phyloP scores from a whole-genome alignment of 1,140 invertebrate species.

The Philopotamus ludificatus region DNA sequence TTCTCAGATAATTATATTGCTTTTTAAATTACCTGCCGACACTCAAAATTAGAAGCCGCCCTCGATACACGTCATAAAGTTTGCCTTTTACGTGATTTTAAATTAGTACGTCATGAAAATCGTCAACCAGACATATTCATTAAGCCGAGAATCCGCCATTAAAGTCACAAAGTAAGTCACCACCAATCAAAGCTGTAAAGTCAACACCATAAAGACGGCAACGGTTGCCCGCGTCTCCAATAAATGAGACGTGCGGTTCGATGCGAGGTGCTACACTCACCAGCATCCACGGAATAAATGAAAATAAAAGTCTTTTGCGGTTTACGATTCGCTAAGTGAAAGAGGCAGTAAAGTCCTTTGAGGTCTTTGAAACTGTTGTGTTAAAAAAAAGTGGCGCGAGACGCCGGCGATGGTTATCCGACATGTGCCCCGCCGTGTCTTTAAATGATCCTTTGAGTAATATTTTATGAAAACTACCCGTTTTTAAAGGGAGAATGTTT shows the following conservation, averaged over 20 bases:
- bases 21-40: no score
- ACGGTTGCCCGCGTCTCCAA: no score
- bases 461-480: slow-evolving; percentile 25
- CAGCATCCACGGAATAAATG: background rate
- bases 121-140: background rate
- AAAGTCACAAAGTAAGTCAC: no score
- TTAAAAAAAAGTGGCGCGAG: slow-evolving; percentile 10
- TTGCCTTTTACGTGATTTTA: no score
- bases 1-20: no score
- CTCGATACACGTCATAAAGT: no score
- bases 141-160: no score
- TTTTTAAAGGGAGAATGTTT: slow-evolving; percentile 28
- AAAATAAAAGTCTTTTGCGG: slow-evolving; percentile 20
- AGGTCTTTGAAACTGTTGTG: slow-evolving; percentile 25
- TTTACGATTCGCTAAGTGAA: slow-evolving; percentile 26
- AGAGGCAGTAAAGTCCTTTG: slow-evolving; percentile 25
- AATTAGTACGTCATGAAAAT: background rate
- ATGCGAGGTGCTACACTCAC: background rate
- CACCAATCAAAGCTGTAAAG: no score
- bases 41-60: no score
- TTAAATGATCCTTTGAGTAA: slow-evolving; percentile 24
- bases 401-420: slow-evolving; percentile 24
- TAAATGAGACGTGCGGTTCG: no score
- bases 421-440: slow-evolving; percentile 8
- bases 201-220: background rate